Percentiles rank a stretch among this genome's conserved stretches.
These are phyloP conservation scores for Nomada flava DNA, from an alignment of 2,888 invertebrate genomes.

Conservation along the genomic window DNA sequence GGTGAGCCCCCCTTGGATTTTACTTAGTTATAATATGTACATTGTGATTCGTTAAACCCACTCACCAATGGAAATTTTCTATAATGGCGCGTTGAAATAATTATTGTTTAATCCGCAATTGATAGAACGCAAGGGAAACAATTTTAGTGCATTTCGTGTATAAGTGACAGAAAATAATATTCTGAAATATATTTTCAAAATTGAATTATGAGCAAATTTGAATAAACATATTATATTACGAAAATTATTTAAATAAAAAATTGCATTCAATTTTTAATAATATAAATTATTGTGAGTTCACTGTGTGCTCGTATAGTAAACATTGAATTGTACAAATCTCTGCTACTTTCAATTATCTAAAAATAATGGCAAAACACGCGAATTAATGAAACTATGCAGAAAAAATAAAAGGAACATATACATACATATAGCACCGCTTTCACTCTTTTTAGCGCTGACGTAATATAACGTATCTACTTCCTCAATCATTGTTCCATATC, in stretches of 20 bases:
- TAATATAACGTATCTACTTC: not conserved
- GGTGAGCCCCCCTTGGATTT: slow-evolving; percentile 11
- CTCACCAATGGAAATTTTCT: not conserved
- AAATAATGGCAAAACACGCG: not conserved
- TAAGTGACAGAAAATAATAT: too few species aligned
- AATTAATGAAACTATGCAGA: not conserved
- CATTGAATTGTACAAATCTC: too few species aligned
- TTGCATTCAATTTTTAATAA: not conserved
- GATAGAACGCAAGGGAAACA: not conserved
- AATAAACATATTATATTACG: too few species aligned
- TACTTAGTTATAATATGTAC: not conserved
- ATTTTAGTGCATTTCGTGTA: too few species aligned
- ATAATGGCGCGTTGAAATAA: not conserved
- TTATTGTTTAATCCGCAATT: not conserved
- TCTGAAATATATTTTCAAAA: too few species aligned
- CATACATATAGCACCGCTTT: not conserved
- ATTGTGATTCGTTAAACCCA: not conserved
- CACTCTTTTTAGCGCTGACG: not conserved
- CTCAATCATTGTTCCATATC: slow-evolving; percentile 12
- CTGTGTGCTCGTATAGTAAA: too few species aligned
- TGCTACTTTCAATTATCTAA: not conserved
- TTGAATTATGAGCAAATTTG: too few species aligned
- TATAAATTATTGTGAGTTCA: not conserved
- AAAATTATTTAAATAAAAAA: too few species aligned
- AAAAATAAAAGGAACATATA: not conserved